These are phyloP conservation scores for Triplophysa bombifrons DNA, from an alignment of 2,797 vertebrate genomes.

Conservation along the genomic window DNA sequence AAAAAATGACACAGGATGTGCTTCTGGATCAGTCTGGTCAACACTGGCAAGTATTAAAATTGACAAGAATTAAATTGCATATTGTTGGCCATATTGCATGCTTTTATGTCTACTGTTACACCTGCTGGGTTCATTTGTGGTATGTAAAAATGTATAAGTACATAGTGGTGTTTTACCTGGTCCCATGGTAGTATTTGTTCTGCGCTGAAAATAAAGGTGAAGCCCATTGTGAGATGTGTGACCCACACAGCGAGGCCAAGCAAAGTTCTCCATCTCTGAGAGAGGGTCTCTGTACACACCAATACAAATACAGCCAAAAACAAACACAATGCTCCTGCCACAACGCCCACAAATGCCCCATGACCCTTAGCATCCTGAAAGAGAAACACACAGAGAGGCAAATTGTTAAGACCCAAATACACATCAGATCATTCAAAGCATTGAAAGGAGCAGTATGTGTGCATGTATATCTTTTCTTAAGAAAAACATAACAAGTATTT, in stretches of 20 bases:
- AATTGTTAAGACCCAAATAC: conserved; percentile 3
- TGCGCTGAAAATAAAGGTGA: conserved; percentile 80
- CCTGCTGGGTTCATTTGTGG: not conserved
- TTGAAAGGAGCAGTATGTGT: not conserved
- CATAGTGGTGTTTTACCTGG: conserved; percentile 78
- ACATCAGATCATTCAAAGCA: conserved; percentile 4
- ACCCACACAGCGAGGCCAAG: conserved; percentile 85
- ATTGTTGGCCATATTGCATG: not conserved
- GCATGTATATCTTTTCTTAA: not conserved
- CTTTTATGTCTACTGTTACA: not conserved
- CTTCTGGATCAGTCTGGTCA: no score
- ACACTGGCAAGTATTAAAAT: not conserved
- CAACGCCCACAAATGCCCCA: conserved; percentile 78
- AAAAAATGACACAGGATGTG: no score
- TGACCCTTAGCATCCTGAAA: conserved; percentile 70
- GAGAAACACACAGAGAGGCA: conserved; percentile 23
- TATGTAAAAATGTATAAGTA: not conserved
- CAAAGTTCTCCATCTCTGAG: conserved; percentile 81
- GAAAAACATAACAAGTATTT: not conserved
- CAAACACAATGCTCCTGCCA: conserved; percentile 79
- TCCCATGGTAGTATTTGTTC: conserved; percentile 79
- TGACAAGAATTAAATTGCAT: not conserved
- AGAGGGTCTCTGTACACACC: conserved; percentile 83
- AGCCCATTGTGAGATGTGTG: conserved; percentile 88
- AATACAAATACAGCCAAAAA: conserved; percentile 84